A percentile compares a stretch with the other conserved stretches of the same genome.
Evolutionary conservation across 2,888 invertebrate genomes (phyloP).

Genomic region (Andricus curvator): DNA sequence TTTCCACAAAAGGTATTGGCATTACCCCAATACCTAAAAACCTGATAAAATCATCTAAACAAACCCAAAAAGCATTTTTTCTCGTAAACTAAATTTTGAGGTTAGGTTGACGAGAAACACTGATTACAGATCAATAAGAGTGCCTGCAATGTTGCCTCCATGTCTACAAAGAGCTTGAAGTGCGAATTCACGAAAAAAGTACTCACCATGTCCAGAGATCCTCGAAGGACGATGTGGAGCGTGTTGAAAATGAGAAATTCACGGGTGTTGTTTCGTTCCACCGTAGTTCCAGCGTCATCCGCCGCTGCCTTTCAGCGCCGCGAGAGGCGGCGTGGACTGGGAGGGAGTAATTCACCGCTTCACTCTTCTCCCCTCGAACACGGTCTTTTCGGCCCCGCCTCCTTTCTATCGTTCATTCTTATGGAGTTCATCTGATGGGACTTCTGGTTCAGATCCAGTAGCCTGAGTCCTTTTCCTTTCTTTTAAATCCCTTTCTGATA

Average conservation of each 20-base stretch:
- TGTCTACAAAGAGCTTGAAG: neutral
- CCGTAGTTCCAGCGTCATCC: constrained; percentile 71
- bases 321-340: constrained; percentile 50
- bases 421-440: constrained; percentile 38
- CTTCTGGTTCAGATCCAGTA: constrained; percentile 30
- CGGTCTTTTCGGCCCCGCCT: constrained; percentile 53
- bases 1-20: too few relatives aligned
- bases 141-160: constrained; percentile 36
- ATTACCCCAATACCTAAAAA: neutral
- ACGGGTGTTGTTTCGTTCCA: constrained; percentile 63
- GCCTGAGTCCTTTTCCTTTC: neutral
- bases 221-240: constrained; percentile 41
- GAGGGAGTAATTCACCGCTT: constrained; percentile 45
- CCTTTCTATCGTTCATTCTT: constrained; percentile 51
- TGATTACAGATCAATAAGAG: neutral
- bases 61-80: neutral
- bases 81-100: constrained; percentile 53
- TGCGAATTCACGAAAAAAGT: constrained; percentile 1
- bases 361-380: constrained; percentile 49
- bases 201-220: constrained; percentile 42
- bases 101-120: constrained; percentile 53
- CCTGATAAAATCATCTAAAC: neutral
- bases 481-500: neutral
- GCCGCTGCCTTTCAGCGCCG: constrained; percentile 56
- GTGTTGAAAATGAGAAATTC: constrained; percentile 63